Percentiles rank a stretch among this genome's conserved stretches.
Conservation (phyloP, 2,797 vertebrate species). For the Botia kubotai region DNA sequence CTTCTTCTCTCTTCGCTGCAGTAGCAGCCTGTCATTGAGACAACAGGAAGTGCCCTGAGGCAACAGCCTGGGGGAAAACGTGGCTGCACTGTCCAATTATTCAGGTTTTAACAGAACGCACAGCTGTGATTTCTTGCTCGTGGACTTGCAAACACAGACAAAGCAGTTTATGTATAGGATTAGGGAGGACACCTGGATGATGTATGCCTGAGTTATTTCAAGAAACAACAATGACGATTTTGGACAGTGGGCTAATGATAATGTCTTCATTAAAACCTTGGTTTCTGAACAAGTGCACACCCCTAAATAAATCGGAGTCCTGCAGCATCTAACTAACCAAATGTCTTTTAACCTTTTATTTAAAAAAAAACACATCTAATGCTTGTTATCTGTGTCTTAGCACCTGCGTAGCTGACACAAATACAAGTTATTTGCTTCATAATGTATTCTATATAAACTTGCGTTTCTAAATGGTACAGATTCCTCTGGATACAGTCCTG, state of each 20-base stretch:
- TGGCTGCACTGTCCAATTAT: conserved; percentile 61
- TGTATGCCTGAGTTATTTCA: conserved; percentile 75
- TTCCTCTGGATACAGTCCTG: not conserved
- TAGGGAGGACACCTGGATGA: conserved; percentile 69
- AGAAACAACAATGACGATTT: conserved; percentile 66
- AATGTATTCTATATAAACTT: not conserved
- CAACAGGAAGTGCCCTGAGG: conserved; percentile 62
- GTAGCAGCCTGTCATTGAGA: conserved; percentile 31
- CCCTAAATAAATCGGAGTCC: not conserved
- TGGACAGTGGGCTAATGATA: conserved; percentile 36
- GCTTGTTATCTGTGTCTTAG: not conserved
- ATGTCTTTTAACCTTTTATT: too few species aligned
- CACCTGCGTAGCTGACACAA: not conserved
- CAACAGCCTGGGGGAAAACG: conserved; percentile 61
- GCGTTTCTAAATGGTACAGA: not conserved
- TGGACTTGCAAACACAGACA: conserved; percentile 29
- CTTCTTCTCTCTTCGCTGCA: conserved; percentile 18
- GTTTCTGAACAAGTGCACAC: not conserved
- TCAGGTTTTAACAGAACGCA: conserved; percentile 55
- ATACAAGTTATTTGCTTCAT: not conserved
- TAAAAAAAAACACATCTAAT: too few species aligned
- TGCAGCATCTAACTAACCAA: conserved; percentile 9
- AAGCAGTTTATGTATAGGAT: conserved; percentile 66
- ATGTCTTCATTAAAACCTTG: not conserved
- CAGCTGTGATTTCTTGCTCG: conserved; percentile 55